A percentile compares a stretch with the other conserved stretches of the same genome.
phyloP scores from a whole-genome alignment of 2,888 invertebrate species.

The Cecidostiba fungosa region DNA sequence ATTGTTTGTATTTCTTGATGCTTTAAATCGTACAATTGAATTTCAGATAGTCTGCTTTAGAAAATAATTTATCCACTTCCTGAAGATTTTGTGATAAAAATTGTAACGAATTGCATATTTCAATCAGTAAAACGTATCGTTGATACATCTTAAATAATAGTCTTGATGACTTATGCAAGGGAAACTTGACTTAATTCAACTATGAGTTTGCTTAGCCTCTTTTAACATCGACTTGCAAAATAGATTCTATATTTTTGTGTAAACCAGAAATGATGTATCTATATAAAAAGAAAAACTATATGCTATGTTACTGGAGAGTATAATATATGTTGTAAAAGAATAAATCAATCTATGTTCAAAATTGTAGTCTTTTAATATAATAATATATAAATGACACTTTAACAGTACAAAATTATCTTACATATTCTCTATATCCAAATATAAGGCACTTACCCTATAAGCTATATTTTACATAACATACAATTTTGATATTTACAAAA shows the following conservation, averaged over 20 bases:
- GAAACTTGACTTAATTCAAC: slow-evolving; percentile 58
- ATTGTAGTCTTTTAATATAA: slow-evolving; percentile 55
- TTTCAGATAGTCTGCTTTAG: neutral
- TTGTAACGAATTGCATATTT: slow-evolving; percentile 39
- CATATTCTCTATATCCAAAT: slow-evolving; percentile 8
- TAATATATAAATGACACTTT: slow-evolving; percentile 40
- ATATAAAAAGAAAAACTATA: slow-evolving; percentile 77
- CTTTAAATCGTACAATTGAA: neutral
- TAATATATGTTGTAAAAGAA: slow-evolving; percentile 79
- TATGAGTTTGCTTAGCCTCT: slow-evolving; percentile 71
- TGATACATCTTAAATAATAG: slow-evolving; percentile 30
- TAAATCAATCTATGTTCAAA: slow-evolving; percentile 79
- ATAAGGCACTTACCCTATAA: slow-evolving; percentile 20
- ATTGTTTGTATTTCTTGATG: neutral
- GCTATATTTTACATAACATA: neutral
- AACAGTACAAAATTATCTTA: slow-evolving; percentile 40
- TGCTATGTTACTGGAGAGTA: slow-evolving; percentile 77
- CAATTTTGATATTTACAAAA: slow-evolving; percentile 27
- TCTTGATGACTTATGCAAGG: slow-evolving; percentile 26
- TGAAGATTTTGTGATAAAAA: slow-evolving; percentile 51
- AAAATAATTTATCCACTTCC: slow-evolving; percentile 28
- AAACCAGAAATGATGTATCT: slow-evolving; percentile 75
- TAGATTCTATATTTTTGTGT: slow-evolving; percentile 80
- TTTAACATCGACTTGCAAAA: slow-evolving; percentile 72
- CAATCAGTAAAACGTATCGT: slow-evolving; percentile 28